Evolutionary conservation across 2,888 invertebrate genomes (phyloP).

Genomic region (Pteria penguin): DNA sequence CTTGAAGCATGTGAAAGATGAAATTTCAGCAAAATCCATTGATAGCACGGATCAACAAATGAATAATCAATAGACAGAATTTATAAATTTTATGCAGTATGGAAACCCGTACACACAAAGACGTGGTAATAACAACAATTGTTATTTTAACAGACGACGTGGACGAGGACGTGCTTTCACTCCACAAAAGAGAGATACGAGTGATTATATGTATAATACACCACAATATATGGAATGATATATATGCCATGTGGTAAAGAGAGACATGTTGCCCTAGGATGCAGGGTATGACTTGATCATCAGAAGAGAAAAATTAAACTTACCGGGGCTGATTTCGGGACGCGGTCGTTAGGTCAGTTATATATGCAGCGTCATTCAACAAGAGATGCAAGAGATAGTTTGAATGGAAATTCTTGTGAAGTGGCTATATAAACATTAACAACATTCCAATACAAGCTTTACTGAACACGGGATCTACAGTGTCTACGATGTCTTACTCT

Average conservation of each 20-base stretch:
- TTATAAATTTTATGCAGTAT: not conserved
- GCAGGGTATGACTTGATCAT: not conserved
- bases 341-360: slow-evolving; percentile 10
- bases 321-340: not conserved
- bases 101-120: not conserved
- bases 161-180: not conserved
- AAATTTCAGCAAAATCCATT: not conserved
- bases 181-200: not conserved
- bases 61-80: not conserved
- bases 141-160: not conserved
- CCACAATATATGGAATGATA: not conserved
- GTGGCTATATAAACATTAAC: slow-evolving; percentile 1
- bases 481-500: not conserved
- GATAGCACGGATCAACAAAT: not conserved
- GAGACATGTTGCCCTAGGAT: slow-evolving; percentile 2
- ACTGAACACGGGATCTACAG: not conserved
- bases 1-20: not conserved
- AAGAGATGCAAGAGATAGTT: not conserved
- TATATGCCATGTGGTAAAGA: slow-evolving; percentile 11
- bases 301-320: not conserved
- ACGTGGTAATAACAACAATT: not conserved
- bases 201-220: not conserved
- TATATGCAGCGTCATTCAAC: not conserved
- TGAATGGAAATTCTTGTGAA: not conserved
- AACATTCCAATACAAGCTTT: not conserved